A percentile compares a stretch with the other conserved stretches of the same genome.
phyloP scores from a whole-genome alignment of 2,113 vertebrate species.

The Polyodon spathula region DNA sequence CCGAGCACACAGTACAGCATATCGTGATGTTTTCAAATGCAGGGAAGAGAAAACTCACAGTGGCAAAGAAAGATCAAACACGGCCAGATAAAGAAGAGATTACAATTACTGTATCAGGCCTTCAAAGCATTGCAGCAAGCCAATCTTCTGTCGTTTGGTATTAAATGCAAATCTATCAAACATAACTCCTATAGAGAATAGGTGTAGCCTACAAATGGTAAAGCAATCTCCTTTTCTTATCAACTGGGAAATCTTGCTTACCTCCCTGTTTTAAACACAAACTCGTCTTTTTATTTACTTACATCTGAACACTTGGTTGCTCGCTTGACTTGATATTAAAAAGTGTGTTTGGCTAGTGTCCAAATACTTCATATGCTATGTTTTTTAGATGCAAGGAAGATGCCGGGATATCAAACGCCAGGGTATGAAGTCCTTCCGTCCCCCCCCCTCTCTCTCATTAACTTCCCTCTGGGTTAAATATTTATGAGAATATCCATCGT shows the following conservation, averaged over 20 bases:
- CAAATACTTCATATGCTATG: constrained; percentile 48
- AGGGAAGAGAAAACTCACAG: constrained; percentile 15
- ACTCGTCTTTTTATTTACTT: constrained; percentile 37
- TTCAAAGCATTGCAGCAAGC: constrained; percentile 45
- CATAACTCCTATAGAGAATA: constrained; percentile 30
- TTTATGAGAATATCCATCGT: too few relatives aligned
- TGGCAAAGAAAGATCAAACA: constrained; percentile 52
- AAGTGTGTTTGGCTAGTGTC: constrained; percentile 47
- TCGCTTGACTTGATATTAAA: constrained; percentile 56
- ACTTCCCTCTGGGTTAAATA: too few relatives aligned
- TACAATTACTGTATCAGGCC: constrained; percentile 45
- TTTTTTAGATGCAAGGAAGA: constrained; percentile 1
- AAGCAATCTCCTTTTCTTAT: constrained; percentile 12
- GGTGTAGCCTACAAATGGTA: constrained; percentile 39
- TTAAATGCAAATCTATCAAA: constrained; percentile 40
- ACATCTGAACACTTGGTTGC: constrained; percentile 54
- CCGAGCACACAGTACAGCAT: too few relatives aligned
- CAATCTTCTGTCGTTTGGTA: constrained; percentile 22
- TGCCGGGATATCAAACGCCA: background rate
- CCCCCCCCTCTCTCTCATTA: background rate
- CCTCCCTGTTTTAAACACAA: constrained; percentile 53
- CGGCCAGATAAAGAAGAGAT: constrained; percentile 39
- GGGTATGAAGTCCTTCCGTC: constrained; percentile 9
- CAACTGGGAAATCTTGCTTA: constrained; percentile 44
- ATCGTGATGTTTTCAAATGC: constrained; percentile 24